Base-by-base conservation (phyloP, 1,140 invertebrate genomes). In the Anastatus disparis region DNA sequence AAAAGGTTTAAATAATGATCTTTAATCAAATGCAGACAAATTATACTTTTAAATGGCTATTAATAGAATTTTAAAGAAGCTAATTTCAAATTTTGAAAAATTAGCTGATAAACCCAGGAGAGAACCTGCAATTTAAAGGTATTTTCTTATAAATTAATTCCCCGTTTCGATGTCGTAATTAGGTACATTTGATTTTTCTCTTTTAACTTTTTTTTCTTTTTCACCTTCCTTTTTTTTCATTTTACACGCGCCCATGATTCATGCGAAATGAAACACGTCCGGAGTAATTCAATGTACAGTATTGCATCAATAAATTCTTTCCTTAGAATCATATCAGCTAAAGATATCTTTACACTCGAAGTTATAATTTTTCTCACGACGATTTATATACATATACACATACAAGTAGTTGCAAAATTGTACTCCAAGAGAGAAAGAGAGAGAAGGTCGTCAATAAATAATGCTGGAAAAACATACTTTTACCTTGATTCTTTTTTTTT, bases 41-140 rank as follows among this genome's bases (percentile, higher is more conserved):
- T 58, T 59, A 42, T 42, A 42, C 55, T 35, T 59, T 59, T 59
- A 59, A 59, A 42, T 55, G 15, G n/a, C 26, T 17, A n/a, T 17
- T 7, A 55, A 55, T 55, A 31, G n/a, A 55, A 55, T 55, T 31
- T 31, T 55, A 55, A 55, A 55, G 3, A 31, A 55, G 22, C 10
- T 27, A 13, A 3, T 27, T n/a, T n/a, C n/a, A n/a, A n/a, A n/a
- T n/a, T n/a, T n/a, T n/a, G n/a, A n/a, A n/a, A n/a, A n/a, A n/a
- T n/a, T n/a, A n/a, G n/a, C n/a, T n/a, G n/a, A n/a, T n/a, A n/a
- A n/a, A n/a, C n/a, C n/a, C n/a, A n/a, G n/a, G n/a, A 42, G 40
- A 15, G 15, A 3, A 13, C 8, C n/a, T 40, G 17, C 17, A 27
- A 38, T 58, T 40, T 58, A 42, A 59, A 42, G 35, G 22, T 46